A percentile compares a stretch with the other conserved stretches of the same genome.
Conservation (phyloP, 2,797 vertebrate genomes). For the Enteromius viviparus region DNA sequence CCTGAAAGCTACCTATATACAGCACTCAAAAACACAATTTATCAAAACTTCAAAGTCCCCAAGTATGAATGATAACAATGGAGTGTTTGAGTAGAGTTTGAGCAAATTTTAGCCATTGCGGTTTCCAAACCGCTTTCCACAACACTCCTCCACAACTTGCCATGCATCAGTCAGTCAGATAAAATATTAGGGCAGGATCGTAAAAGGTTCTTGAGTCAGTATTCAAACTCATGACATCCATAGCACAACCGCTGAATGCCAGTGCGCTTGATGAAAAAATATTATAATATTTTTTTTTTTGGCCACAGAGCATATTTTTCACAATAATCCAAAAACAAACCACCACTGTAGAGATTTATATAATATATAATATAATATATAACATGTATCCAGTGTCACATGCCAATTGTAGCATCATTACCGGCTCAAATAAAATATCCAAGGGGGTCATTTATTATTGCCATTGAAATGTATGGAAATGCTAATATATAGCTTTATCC, state of each 20-base stretch:
- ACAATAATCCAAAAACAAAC: neutral
- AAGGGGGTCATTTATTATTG: neutral
- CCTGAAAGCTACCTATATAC: neutral
- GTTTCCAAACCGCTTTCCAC: neutral
- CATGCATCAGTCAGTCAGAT: neutral
- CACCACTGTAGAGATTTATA: neutral
- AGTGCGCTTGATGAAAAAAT: neutral
- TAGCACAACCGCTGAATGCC: neutral
- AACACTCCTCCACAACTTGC: neutral
- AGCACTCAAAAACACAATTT: neutral
- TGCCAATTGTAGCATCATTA: neutral
- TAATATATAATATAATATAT: too few relatives aligned
- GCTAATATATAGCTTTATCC: neutral
- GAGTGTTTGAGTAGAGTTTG: neutral
- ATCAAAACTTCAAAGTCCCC: neutral
- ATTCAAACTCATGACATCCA: neutral
- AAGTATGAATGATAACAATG: neutral
- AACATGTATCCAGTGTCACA: neutral
- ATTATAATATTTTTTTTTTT: neutral
- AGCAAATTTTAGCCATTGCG: neutral
- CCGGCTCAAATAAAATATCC: neutral
- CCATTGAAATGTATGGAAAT: neutral
- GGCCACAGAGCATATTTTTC: neutral
- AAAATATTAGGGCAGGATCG: neutral
- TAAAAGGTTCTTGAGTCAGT: neutral